These are phyloP conservation scores for Echinometra lucunter DNA, from an alignment of 53 echinoderm and acorn worm species.

Conservation along the genomic window DNA sequence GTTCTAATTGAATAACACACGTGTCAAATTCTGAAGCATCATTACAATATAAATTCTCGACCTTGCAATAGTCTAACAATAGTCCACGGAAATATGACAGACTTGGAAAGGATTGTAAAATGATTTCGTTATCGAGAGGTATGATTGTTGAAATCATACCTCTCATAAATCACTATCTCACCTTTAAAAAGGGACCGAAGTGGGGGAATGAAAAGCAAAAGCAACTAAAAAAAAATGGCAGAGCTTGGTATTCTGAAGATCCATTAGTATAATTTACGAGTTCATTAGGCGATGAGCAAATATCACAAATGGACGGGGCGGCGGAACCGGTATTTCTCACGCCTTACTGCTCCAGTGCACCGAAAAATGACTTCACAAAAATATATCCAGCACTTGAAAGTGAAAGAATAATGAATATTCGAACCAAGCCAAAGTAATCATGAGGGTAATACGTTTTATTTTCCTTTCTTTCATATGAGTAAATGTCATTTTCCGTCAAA, in stretches of 20 bases:
- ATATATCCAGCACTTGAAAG: background rate
- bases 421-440: background rate
- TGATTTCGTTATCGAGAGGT: background rate
- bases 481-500: background rate
- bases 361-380: background rate
- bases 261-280: constrained; percentile 60
- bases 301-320: constrained; percentile 33
- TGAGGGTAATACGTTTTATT: background rate
- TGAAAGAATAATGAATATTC: background rate
- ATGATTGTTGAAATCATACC: background rate
- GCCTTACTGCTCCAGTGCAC: background rate
- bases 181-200: background rate
- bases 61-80: no score
- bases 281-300: constrained; percentile 51
- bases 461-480: background rate
- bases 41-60: no score
- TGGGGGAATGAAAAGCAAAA: background rate
- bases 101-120: background rate
- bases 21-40: no score
- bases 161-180: background rate
- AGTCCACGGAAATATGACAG: background rate
- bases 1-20: no score
- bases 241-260: background rate
- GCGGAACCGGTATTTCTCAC: constrained; percentile 14
- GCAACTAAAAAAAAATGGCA: background rate